Evolutionary conservation across 2,113 vertebrate species (phyloP), one percentile per base, ranked within the genome.

Genomic region (Corydoras maculifer): DNA sequence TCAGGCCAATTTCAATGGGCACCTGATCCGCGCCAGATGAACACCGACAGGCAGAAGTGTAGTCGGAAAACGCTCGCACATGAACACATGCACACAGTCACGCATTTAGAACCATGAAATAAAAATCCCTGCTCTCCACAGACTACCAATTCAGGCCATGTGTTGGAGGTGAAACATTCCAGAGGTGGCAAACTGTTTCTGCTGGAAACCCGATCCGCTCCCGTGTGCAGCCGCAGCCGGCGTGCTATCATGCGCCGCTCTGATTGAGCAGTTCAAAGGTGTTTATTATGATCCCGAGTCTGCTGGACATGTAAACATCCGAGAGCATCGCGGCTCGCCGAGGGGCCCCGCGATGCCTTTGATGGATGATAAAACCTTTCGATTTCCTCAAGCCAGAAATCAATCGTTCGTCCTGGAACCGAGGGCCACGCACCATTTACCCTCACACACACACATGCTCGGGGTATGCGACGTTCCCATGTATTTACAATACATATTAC

Each of bases 101-200:
- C 32, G 43, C 18, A 60, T 55, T 72, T 53, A 25, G 50, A 69
- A 62, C 65, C 50, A 57, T 81, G 81, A 84, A 85, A 82, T 79
- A 65, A 85, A 87, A 72, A n/a, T 53, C 9, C 79, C 32, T 53
- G 68, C 60, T 72, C 79, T 75, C 54, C 35, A 70, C 58, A 70
- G 69, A 67, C 60, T 72, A 35, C 66, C 73, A 70, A 3, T 67
- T 64, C 25, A 5, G 77, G 69, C 78, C 78, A 74, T 68, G 81
- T 83, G 86, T 83, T 82, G 63, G 72, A 84, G 71, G 9, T 84
- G 83, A 88, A 84, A 83, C 64, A 80, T 85, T 86, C 86, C 84
- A 86, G 82, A 83, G 85, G 80, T 76, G 81, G 82, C 80, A 67
- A 84, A 85, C 84, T 80, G 83, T 85, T 86, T 82, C 81, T 80